A percentile compares a stretch with the other conserved stretches of the same genome.
phyloP scores from a whole-genome alignment of 2,888 invertebrate genomes.

The Acrobasis suavella region DNA sequence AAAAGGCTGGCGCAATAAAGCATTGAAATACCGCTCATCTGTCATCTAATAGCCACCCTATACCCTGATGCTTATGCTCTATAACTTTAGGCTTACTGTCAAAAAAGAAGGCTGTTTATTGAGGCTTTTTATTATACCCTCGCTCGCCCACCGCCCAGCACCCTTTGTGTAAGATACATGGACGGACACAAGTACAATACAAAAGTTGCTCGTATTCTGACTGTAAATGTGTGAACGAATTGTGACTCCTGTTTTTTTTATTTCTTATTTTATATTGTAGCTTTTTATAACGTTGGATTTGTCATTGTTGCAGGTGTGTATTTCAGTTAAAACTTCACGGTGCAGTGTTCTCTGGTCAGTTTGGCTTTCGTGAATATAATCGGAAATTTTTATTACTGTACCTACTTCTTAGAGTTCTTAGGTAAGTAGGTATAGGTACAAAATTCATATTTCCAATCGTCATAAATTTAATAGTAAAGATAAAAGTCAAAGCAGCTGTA shows the following conservation, averaged over 20 bases:
- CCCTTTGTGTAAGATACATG: constrained; percentile 53
- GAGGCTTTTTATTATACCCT: constrained; percentile 60
- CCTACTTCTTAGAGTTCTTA: no score
- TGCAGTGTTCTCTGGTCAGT: constrained; percentile 1
- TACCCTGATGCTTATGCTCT: constrained; percentile 55
- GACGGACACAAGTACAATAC: constrained; percentile 37
- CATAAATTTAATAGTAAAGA: no score
- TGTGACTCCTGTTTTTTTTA: constrained; percentile 36
- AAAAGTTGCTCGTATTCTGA: constrained; percentile 49
- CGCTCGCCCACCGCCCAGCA: constrained; percentile 39
- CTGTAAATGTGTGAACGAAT: constrained; percentile 52
- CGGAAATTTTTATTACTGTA: not conserved
- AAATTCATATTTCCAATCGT: no score
- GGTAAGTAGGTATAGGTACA: no score
- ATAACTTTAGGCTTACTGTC: constrained; percentile 73
- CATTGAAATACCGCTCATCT: constrained; percentile 70
- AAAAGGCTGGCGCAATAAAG: constrained; percentile 65
- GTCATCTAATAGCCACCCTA: constrained; percentile 69
- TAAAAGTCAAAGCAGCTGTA: no score
- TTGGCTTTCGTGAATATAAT: not conserved
- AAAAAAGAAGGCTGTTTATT: constrained; percentile 63
- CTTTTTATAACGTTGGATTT: constrained; percentile 35
- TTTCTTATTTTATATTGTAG: constrained; percentile 36
- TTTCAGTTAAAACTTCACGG: constrained; percentile 29
- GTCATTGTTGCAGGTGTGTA: constrained; percentile 71